Conservation (phyloP, 2,888 invertebrate genomes). For the Folsomia candida region DNA sequence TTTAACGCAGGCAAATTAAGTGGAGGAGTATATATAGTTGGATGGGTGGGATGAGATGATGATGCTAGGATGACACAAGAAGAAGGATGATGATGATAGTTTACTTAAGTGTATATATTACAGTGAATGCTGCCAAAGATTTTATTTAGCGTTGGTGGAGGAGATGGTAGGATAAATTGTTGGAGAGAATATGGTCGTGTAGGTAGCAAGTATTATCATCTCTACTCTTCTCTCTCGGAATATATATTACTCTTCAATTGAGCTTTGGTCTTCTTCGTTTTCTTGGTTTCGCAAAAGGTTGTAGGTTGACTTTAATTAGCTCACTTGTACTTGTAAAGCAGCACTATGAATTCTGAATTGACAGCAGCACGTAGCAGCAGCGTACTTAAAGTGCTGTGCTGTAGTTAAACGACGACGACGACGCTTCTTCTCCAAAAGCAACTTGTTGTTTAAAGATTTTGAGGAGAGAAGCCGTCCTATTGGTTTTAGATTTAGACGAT, state of each 20-base stretch:
- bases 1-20: no score
- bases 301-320: constrained; percentile 23
- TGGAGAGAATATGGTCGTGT: neutral
- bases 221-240: neutral
- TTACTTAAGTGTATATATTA: no score
- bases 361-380: neutral
- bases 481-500: neutral
- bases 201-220: neutral
- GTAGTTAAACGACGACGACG: neutral
- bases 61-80: no score
- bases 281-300: neutral
- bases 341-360: neutral
- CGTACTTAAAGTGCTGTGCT: neutral
- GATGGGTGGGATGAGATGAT: no score
- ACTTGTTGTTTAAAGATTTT: neutral
- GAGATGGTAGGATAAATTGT: neutral
- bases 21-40: no score
- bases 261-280: neutral
- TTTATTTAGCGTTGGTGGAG: constrained; percentile 1
- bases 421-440: neutral
- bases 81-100: no score
- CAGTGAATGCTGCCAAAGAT: no score
- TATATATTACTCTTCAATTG: no score
- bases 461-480: neutral
- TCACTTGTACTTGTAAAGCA: neutral